Conservation (phyloP, 2,113 vertebrate genomes). For the Peromyscus maniculatus region DNA sequence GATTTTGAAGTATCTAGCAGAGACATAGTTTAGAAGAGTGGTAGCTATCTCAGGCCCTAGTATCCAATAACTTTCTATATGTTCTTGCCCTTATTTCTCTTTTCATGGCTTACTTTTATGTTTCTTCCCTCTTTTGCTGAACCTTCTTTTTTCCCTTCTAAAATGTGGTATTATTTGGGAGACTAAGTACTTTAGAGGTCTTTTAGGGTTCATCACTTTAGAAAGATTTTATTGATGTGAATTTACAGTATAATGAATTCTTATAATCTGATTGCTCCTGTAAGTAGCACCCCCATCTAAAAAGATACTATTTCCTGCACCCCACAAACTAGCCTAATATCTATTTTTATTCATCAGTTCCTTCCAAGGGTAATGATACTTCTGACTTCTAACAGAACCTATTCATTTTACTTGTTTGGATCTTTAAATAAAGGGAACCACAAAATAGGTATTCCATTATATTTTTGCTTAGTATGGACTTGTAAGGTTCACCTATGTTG, state of each 20-base stretch:
- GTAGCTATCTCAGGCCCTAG: background rate
- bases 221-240: background rate
- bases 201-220: background rate
- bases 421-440: background rate
- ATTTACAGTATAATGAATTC: conserved; percentile 8
- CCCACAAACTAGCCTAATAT: background rate
- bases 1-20: conserved; percentile 36
- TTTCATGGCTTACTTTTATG: background rate
- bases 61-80: background rate
- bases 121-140: background rate
- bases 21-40: conserved; percentile 17
- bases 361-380: background rate
- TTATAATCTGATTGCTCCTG: background rate
- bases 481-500: background rate
- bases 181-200: background rate
- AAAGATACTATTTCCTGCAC: background rate
- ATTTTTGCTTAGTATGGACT: background rate
- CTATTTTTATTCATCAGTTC: background rate
- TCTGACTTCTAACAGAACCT: background rate
- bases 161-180: background rate
- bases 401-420: background rate
- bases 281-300: background rate
- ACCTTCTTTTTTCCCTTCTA: background rate
- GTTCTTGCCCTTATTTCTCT: background rate
- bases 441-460: background rate